Conservation (phyloP, 2,888 invertebrate species). For the Idaea aversata region DNA sequence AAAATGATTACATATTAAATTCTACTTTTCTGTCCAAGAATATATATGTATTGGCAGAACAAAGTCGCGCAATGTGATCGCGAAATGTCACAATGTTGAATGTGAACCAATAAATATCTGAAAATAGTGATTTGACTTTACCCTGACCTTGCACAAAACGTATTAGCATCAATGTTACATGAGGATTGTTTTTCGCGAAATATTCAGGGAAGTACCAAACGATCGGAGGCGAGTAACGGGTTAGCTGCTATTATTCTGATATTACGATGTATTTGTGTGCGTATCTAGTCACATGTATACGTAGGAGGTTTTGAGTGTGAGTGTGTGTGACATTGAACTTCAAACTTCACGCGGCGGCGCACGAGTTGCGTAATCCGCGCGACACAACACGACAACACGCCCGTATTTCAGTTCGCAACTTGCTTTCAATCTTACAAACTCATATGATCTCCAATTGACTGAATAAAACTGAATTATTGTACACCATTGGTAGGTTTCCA, state of each 20-base stretch:
- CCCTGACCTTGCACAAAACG: slow-evolving; percentile 67
- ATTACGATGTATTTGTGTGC: slow-evolving; percentile 42
- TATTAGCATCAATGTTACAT: slow-evolving; percentile 52
- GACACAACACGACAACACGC: slow-evolving; percentile 19
- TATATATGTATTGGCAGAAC: neutral
- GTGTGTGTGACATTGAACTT: slow-evolving; percentile 78
- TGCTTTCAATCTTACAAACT: neutral
- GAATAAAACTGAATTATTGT: too few relatives aligned
- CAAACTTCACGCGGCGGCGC: slow-evolving; percentile 74
- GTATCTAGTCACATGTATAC: slow-evolving; percentile 38
- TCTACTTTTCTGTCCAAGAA: slow-evolving; percentile 8
- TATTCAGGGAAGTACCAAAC: slow-evolving; percentile 69
- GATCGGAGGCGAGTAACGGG: slow-evolving; percentile 73
- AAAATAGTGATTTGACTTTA: slow-evolving; percentile 59
- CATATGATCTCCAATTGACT: neutral
- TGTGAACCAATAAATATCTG: slow-evolving; percentile 29
- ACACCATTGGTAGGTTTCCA: too few relatives aligned
- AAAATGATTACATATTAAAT: slow-evolving; percentile 1
- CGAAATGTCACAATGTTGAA: slow-evolving; percentile 28
- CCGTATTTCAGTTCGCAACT: neutral
- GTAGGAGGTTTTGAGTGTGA: slow-evolving; percentile 41
- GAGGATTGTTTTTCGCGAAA: slow-evolving; percentile 67
- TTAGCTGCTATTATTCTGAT: slow-evolving; percentile 70
- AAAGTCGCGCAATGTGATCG: slow-evolving; percentile 2
- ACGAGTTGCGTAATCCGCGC: slow-evolving; percentile 69